These are phyloP conservation scores for Anticlea derivata DNA, from an alignment of 2,888 invertebrate genomes.

Conservation along the genomic window DNA sequence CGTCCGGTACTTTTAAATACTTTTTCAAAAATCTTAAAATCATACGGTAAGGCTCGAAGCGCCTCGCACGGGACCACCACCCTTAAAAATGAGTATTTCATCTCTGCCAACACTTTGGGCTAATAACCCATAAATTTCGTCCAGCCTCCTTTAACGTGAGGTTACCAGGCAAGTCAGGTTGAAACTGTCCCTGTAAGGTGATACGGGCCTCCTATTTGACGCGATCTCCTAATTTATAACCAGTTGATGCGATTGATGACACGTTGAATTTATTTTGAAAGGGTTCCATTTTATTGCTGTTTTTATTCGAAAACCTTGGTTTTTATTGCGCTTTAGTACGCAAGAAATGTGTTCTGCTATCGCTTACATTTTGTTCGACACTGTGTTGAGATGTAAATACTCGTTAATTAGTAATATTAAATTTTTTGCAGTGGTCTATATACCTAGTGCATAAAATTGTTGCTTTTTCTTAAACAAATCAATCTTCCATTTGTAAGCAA, in stretches of 20 bases:
- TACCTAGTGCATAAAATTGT: too few relatives aligned
- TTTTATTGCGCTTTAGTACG: slow-evolving; percentile 49
- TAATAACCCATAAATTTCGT: too few relatives aligned
- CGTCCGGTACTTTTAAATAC: too few relatives aligned
- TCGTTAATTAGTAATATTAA: too few relatives aligned
- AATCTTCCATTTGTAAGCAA: background rate
- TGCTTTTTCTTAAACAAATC: background rate
- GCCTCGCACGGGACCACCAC: too few relatives aligned
- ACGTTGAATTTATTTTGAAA: slow-evolving; percentile 52
- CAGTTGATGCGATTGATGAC: slow-evolving; percentile 73
- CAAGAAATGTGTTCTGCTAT: background rate
- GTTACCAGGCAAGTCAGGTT: background rate
- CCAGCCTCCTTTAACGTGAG: background rate
- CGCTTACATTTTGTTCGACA: too few relatives aligned
- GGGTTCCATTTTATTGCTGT: slow-evolving; percentile 58
- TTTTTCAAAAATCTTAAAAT: too few relatives aligned
- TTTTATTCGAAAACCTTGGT: slow-evolving; percentile 49
- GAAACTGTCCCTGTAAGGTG: slow-evolving; percentile 52
- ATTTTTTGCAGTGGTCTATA: too few relatives aligned
- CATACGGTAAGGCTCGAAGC: too few relatives aligned
- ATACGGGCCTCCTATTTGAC: slow-evolving; percentile 57
- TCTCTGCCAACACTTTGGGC: too few relatives aligned
- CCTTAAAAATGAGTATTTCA: too few relatives aligned
- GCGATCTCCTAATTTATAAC: slow-evolving; percentile 67
- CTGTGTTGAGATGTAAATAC: too few relatives aligned